phyloP scores from a whole-genome alignment of 2,797 vertebrate genomes.

The Pangasius sanitwongsei region DNA sequence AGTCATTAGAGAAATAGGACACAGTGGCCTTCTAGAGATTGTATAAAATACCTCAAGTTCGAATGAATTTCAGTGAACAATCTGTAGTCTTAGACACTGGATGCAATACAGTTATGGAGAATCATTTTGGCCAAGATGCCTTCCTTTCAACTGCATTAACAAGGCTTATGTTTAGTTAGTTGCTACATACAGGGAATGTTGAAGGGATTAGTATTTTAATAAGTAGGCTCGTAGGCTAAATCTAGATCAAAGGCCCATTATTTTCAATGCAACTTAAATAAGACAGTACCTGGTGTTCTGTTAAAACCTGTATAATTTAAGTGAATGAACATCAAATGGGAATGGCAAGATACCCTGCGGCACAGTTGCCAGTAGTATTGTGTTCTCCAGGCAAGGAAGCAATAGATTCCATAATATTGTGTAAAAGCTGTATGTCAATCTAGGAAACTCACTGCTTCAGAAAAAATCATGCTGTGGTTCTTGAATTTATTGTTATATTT shows the following conservation, averaged over 20 bases:
- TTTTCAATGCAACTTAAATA: conserved; percentile 37
- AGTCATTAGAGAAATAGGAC: not conserved
- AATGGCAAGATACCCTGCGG: conserved; percentile 29
- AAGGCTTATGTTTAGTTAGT: conserved; percentile 41
- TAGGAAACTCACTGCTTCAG: conserved; percentile 44
- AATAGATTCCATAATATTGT: conserved; percentile 51
- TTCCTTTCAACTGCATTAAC: conserved; percentile 23
- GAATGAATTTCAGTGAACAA: conserved; percentile 13
- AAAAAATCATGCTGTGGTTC: conserved; percentile 68
- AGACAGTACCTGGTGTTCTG: conserved; percentile 45
- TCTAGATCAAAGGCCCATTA: conserved; percentile 29
- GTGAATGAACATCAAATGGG: conserved; percentile 42
- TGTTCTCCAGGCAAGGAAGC: conserved; percentile 47
- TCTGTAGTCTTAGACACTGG: not conserved
- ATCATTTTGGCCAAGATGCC: not conserved
- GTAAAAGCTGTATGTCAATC: conserved; percentile 47
- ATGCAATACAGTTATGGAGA: conserved; percentile 13
- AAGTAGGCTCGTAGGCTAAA: conserved; percentile 4
- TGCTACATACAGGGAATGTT: conserved; percentile 72
- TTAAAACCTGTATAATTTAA: conserved; percentile 55
- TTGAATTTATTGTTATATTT: conserved; percentile 55
- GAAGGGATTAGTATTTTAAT: conserved; percentile 34
- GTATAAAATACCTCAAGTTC: conserved; percentile 4
- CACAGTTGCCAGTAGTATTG: conserved; percentile 27
- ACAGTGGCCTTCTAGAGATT: not conserved